phyloP scores from a whole-genome alignment of 1,140 invertebrate genomes.

The Achroia grisella region DNA sequence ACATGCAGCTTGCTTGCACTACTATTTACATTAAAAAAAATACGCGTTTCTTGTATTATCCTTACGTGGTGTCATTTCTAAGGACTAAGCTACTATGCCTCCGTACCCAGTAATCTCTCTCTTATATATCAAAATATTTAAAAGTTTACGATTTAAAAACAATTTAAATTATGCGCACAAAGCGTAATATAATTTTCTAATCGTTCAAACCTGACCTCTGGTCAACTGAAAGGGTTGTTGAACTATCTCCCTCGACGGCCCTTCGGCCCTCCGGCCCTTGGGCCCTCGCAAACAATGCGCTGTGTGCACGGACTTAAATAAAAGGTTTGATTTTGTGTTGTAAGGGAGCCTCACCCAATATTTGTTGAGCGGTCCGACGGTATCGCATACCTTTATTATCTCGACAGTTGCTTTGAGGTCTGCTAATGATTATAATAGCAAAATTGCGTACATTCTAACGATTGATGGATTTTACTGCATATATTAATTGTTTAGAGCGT shows the following conservation, averaged over 20 bases:
- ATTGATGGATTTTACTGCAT: no score
- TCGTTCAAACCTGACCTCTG: constrained; percentile 27
- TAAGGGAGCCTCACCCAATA: constrained; percentile 57
- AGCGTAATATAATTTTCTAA: constrained; percentile 6
- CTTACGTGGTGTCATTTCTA: no score
- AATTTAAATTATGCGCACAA: constrained; percentile 4
- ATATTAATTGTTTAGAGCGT: no score
- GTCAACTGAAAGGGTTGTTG: constrained; percentile 63
- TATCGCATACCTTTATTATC: constrained; percentile 62
- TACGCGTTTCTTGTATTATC: no score
- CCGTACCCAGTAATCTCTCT: no score
- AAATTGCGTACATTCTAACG: no score
- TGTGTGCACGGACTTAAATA: constrained; percentile 68
- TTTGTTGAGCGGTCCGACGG: constrained; percentile 50
- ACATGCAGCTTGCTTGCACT: no score
- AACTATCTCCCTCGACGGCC: constrained; percentile 52
- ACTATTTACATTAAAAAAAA: no score
- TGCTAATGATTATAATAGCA: neutral
- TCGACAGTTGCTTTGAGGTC: constrained; percentile 34
- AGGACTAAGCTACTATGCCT: no score
- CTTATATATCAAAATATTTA: no score
- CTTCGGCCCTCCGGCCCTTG: constrained; percentile 18
- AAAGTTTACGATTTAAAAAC: neutral
- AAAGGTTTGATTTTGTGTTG: constrained; percentile 73
- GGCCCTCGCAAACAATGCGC: constrained; percentile 48